A percentile compares a stretch with the other conserved stretches of the same genome.
Conservation (phyloP, 2,888 invertebrate species). For the Nephrotoma flavescens region DNA sequence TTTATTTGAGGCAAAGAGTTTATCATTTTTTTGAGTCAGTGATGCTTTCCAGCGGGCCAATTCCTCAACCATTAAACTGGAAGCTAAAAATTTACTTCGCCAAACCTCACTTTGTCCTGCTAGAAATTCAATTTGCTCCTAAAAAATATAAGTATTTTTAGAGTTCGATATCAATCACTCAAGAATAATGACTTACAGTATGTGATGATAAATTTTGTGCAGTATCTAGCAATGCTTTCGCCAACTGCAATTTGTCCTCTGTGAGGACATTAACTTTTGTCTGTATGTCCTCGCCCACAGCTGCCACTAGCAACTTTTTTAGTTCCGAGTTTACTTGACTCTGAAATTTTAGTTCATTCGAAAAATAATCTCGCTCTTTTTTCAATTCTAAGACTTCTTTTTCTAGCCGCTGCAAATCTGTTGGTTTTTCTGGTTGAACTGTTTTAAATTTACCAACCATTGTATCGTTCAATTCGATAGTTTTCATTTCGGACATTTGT, state of each 20-base stretch:
- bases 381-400: constrained; percentile 45
- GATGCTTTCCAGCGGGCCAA: constrained; percentile 74
- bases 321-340: constrained; percentile 82
- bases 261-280: constrained; percentile 78
- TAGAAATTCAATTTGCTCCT: constrained; percentile 83
- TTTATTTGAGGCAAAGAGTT: constrained; percentile 27
- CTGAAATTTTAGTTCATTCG: constrained; percentile 74
- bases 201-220: constrained; percentile 75
- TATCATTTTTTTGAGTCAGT: constrained; percentile 41
- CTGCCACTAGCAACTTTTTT: constrained; percentile 84
- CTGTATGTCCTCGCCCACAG: constrained; percentile 88
- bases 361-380: constrained; percentile 54
- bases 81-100: constrained; percentile 91
- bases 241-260: constrained; percentile 81
- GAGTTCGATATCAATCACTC: background rate
- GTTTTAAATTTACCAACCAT: constrained; percentile 17
- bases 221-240: constrained; percentile 69
- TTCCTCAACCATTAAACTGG: constrained; percentile 89
- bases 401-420: constrained; percentile 25
- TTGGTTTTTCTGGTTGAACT: constrained; percentile 11
- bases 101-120: constrained; percentile 93
- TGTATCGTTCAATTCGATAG: constrained; percentile 39
- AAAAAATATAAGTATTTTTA: constrained; percentile 12
- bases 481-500: constrained; percentile 56
- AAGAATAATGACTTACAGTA: constrained; percentile 35